Evolutionary conservation across 2,888 invertebrate species (phyloP).

Genomic region (Idaea straminata): DNA sequence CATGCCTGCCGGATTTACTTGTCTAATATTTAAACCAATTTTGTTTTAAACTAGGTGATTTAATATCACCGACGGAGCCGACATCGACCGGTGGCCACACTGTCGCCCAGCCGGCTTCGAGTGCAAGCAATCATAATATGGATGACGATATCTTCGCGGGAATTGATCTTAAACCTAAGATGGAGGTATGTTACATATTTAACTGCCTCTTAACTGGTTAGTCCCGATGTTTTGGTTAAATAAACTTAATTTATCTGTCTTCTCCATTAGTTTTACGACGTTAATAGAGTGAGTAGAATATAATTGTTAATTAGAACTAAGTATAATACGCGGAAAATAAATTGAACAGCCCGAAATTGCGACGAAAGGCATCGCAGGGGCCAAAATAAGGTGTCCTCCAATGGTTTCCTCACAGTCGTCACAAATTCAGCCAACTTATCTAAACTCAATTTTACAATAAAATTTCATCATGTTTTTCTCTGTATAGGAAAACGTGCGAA

Average conservation of each 20-base stretch:
- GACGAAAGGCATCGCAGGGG: background rate
- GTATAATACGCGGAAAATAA: background rate
- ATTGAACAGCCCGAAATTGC: background rate
- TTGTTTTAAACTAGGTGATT: slow-evolving; percentile 51
- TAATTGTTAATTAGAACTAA: background rate
- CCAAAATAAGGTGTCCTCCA: background rate
- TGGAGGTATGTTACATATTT: slow-evolving; percentile 69
- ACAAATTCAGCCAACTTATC: background rate
- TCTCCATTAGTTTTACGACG: background rate
- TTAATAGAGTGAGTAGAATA: background rate
- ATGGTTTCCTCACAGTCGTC: background rate
- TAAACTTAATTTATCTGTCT: background rate
- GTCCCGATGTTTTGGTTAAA: background rate
- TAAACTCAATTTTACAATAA: background rate
- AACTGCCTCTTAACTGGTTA: too few relatives aligned
- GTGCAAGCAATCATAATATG: slow-evolving; percentile 69
- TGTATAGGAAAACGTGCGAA: slow-evolving; percentile 82
- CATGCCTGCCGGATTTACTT: background rate
- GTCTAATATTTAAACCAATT: slow-evolving; percentile 1
- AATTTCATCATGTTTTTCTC: slow-evolving; percentile 5
- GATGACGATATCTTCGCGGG: slow-evolving; percentile 86
- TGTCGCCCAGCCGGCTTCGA: slow-evolving; percentile 58
- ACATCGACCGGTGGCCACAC: slow-evolving; percentile 54
- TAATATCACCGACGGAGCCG: slow-evolving; percentile 75
- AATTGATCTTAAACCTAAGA: slow-evolving; percentile 86